phyloP scores from a whole-genome alignment of 2,888 invertebrate genomes.

The Gordius sp. region DNA sequence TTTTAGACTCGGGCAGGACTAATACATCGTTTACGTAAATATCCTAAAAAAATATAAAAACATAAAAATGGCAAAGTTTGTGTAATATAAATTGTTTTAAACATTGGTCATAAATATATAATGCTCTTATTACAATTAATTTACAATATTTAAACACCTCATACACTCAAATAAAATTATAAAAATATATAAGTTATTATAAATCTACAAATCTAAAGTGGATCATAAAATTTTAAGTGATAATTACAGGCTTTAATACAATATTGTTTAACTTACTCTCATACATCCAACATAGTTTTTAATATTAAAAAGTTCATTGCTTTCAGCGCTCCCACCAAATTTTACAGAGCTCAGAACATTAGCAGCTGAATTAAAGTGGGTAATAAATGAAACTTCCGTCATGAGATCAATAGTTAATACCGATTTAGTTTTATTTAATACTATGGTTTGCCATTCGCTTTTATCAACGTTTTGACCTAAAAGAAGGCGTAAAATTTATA shows the following conservation, averaged over 20 bases:
- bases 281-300: conserved; percentile 13
- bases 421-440: background rate
- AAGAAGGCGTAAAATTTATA: too few species aligned
- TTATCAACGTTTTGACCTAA: too few species aligned
- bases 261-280: conserved; percentile 10
- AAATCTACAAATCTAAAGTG: background rate
- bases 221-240: background rate
- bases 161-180: background rate
- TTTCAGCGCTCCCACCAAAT: background rate
- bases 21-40: background rate
- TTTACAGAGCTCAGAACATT: background rate
- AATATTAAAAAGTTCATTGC: background rate
- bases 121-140: background rate
- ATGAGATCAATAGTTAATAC: background rate
- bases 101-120: background rate
- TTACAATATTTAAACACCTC: background rate
- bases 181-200: background rate
- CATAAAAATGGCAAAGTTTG: background rate
- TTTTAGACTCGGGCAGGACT: background rate
- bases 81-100: background rate
- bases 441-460: background rate
- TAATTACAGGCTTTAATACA: background rate
- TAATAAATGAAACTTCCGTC: background rate
- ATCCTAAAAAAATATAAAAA: background rate
- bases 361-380: too few species aligned